Base-by-base conservation (phyloP, 2,888 invertebrate genomes). In the Helobdella robusta region DNA sequence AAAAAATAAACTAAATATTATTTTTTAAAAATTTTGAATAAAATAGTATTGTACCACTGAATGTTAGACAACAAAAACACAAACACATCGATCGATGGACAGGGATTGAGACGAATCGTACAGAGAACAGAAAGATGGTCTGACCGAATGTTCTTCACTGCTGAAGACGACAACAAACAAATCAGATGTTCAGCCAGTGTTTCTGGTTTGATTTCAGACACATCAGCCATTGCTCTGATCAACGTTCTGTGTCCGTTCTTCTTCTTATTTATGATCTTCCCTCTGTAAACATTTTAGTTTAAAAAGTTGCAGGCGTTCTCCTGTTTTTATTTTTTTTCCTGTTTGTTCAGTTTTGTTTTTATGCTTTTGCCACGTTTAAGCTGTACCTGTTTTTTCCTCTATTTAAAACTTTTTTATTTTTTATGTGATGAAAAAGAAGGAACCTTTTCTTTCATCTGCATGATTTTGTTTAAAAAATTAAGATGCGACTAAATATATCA, bases 171-270 rank as follows among this genome's bases (percentile, higher is more conserved):
- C 59, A 63, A 60, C 4, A 64, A 66, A 23, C 46, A 61, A 18
- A 25, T 69, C 30, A 46, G 44, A n/a, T 69, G 69, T 54, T 59
- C 59, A 6, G 68, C 69, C 6, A 44, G 59, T 36, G 68, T 68
- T 15, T 68, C 69, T 28, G 69, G 68, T 23, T 59, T 68, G n/a
- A 46, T 64, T 5, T 54, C 64, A 15, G 67, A 66, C 36, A 52
- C 61, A 15, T 60, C 46, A 18, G 30, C 65, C 18, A 48, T 40
- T 2, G 40, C 59, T 18, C 8, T 40, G 2, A 60, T 62, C 1
- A 50, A 50, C 46, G 50, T 62, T 35, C 28, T 62, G 18, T 62
- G 62, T 62, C 32, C 15, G 54, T 54, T 6, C 5, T 5, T 32
- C 6, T 32, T 32, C 30, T 23, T 5, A 54, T 54, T 54, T 54